Percentiles rank a stretch among this genome's conserved stretches.
These are phyloP conservation scores for Barbus barbus DNA, from an alignment of 2,113 vertebrate species.

Conservation along the genomic window DNA sequence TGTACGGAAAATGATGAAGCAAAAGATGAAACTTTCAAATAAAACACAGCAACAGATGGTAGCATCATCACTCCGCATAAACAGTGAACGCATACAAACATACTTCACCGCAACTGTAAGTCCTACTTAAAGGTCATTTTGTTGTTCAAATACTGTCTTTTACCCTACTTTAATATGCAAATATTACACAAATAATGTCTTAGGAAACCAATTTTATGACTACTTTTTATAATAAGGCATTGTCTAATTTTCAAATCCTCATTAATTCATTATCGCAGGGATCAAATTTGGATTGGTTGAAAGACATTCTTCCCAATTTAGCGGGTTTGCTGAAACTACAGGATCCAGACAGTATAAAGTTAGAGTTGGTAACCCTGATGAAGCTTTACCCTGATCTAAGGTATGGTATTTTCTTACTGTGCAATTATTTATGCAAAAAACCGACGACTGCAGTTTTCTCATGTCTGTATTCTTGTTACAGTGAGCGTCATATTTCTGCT, in stretches of 20 bases:
- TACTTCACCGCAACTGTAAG: conserved; percentile 80
- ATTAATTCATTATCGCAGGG: conserved; percentile 13
- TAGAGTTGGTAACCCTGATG: conserved; percentile 78
- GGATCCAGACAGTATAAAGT: conserved; percentile 81
- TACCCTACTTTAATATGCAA: not conserved
- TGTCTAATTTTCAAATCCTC: not conserved
- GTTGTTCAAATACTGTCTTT: not conserved
- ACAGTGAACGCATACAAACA: conserved; percentile 67
- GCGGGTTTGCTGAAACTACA: conserved; percentile 87
- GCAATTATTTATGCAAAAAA: not conserved
- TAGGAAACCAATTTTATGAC: not conserved
- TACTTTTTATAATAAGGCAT: not conserved
- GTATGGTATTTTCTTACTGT: conserved; percentile 67
- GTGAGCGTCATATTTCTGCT: conserved; percentile 80
- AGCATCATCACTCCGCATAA: conserved; percentile 59
- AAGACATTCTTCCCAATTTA: conserved; percentile 74
- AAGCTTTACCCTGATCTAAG: conserved; percentile 82
- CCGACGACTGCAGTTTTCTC: not conserved
- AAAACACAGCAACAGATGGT: conserved; percentile 71
- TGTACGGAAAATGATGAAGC: conserved; percentile 80
- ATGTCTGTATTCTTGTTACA: conserved; percentile 60
- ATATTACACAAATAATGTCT: not conserved
- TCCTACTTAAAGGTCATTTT: not conserved
- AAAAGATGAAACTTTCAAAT: conserved; percentile 74
- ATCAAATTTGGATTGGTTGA: conserved; percentile 68